These are phyloP conservation scores for Morbakka virulenta DNA, from an alignment of 30 jellyfish, hydroid and myxozoan genomes.

Conservation along the genomic window DNA sequence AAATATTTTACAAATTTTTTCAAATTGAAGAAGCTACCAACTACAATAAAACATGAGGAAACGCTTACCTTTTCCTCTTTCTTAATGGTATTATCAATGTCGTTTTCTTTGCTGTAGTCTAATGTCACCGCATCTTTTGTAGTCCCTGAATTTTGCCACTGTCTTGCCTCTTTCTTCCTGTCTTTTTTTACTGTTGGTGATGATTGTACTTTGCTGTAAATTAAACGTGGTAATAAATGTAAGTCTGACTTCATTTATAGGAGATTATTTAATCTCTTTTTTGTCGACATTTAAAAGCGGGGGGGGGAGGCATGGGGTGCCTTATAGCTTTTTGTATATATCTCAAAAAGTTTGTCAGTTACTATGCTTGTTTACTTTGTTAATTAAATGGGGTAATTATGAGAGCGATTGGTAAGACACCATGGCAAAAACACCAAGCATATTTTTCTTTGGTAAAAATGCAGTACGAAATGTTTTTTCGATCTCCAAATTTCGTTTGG, in stretches of 20 bases:
- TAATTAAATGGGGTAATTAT: no score
- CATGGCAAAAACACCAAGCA: no score
- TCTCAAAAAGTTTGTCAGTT: background rate
- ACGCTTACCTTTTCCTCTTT: slow-evolving; percentile 12
- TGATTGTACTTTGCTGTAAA: no score
- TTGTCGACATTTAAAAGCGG: background rate
- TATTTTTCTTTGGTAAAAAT: no score
- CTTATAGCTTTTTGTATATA: background rate
- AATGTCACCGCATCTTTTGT: slow-evolving; percentile 67
- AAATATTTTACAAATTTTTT: no score
- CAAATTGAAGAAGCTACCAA: background rate
- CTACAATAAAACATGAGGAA: background rate
- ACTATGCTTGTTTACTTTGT: background rate
- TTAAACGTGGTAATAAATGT: background rate
- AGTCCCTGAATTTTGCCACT: slow-evolving; percentile 92
- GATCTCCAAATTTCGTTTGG: no score
- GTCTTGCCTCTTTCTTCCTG: slow-evolving; percentile 64
- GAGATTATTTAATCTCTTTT: no score
- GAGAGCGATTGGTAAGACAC: no score
- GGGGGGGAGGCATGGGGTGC: background rate
- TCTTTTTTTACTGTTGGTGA: slow-evolving; percentile 72
- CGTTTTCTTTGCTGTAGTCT: slow-evolving; percentile 63
- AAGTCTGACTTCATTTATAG: no score
- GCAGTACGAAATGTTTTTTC: no score
- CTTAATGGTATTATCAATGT: slow-evolving; percentile 10